Base-by-base conservation (phyloP, 2,797 vertebrate genomes). In the Epinephelus awoara region DNA sequence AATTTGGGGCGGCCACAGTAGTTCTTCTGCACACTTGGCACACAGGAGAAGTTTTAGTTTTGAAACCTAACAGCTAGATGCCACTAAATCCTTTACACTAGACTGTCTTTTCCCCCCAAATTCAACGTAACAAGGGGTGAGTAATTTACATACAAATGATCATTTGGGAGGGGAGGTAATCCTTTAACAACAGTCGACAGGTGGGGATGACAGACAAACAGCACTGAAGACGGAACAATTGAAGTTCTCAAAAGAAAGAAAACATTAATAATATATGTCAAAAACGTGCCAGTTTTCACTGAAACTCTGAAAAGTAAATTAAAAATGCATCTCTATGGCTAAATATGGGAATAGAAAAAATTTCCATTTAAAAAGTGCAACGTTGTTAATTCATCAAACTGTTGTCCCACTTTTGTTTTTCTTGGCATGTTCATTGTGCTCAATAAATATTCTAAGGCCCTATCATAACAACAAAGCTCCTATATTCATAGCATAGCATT, bases 381-480 rank as follows among this genome's bases (percentile, higher is more conserved):
- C 52, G 38, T 76, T 87, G 63, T 82, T 80, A 75, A 85, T 84
- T 84, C 71, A 79, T 80, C 61, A 69, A 83, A 84, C 63, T 61
- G 23, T 80, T 81, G 75, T 70, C 56, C 62, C 58, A 64, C 23
- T 89, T 84, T 54, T 87, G 84, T 91, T 91, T 92, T 85, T 92
- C 84, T 90, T 88, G 93, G 89, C 89, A 83, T 91, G 78, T 78
- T 91, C 84, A 73, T 87, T 92, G 91, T 93, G 91, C 92, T 89
- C 69, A 77, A 70, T 91, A 86, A 87, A 91, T 88, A 84, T 80
- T 76, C 7, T 82, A 89, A 82, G 88, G 81, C 86, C 85, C 80
- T 88, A 84, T 84, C 68, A 77, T 81, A 79, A 87, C 75, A 84
- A 75, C 71, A 86, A 86, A 77, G 88, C 84, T 85, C 84, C 65